Evolutionary conservation across 2,888 invertebrate genomes (phyloP), one percentile per base, ranked within the genome.

Genomic region (Sesamia inferens): DNA sequence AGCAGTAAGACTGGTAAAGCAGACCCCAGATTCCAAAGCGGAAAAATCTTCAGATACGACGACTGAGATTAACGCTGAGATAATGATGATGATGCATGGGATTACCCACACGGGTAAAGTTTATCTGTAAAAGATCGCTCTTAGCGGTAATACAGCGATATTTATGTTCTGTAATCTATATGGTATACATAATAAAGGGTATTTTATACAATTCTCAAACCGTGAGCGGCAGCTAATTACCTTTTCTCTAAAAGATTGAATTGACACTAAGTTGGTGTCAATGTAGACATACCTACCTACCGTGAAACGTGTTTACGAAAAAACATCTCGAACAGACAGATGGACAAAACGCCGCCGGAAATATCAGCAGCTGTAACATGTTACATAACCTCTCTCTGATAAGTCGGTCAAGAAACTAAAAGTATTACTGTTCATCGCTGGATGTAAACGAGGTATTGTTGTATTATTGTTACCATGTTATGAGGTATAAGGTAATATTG

Each of bases 331-430:
- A 55, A 51, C 44, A 44, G 55, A 51, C 48, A 59, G 13, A n/a
- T 24, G 22, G 51, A 62, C 61, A 55, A 62, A 73, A 65, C 0
- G 24, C 55, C 55, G 58, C 59, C 78, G 80, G 80, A 77, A 81
- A 80, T 72, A 71, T 72, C 62, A 39, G 78, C 82, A 5, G 44
- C 13, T 54, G 48, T 31, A 19, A 24, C 24, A 22, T 55, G 31
- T 81, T 81, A 71, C 70, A 74, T 82, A 82, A 81, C 48, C 61
- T 65, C 69, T 72, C 59, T 68, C 1, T 16, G 59, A 11, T 58
- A 24, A 66, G 85, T 85, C 76, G 85, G 85, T 81, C 84, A 81
- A 71, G 74, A 31, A 62, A 76, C 79, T 61, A 68, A 74, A 74
- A 75, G 69, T 74, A 57, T 62, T 39, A 61, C 58, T 39, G n/a